Evolutionary conservation across 1,140 invertebrate species (phyloP).

Genomic region (Drosophila oshimai): DNA sequence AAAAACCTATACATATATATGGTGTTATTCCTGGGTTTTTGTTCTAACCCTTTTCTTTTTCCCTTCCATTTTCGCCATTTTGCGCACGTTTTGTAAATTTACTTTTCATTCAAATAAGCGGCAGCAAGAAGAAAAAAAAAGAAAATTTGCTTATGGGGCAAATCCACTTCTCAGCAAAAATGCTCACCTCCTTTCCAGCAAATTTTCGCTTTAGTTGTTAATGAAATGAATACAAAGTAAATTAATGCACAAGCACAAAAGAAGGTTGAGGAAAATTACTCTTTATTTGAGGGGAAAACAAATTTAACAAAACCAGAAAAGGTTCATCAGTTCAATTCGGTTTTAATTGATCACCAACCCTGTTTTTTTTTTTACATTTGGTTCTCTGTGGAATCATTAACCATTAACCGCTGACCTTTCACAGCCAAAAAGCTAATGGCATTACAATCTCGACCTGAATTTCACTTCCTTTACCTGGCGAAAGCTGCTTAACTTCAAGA

Average conservation of each 20-base stretch:
- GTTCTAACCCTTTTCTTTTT: conserved; percentile 39
- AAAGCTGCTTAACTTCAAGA: conserved; percentile 63
- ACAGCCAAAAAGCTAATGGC: conserved; percentile 30
- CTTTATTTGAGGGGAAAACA: background rate
- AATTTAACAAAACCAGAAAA: conserved; percentile 14
- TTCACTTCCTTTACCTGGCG: conserved; percentile 43
- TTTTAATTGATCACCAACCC: conserved; percentile 36
- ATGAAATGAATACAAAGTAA: conserved; percentile 67
- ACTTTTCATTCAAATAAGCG: conserved; percentile 62
- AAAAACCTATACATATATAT: conserved; percentile 16
- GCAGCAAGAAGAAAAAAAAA: background rate
- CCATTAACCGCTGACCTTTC: conserved; percentile 38
- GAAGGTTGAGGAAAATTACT: background rate
- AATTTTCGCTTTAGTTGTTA: conserved; percentile 61
- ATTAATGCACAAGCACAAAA: conserved; percentile 54
- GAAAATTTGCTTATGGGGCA: conserved; percentile 37
- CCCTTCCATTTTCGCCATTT: conserved; percentile 27
- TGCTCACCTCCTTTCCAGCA: background rate
- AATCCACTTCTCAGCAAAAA: conserved; percentile 18
- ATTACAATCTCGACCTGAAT: conserved; percentile 28
- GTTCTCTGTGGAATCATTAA: conserved; percentile 27
- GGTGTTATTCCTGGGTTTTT: conserved; percentile 17
- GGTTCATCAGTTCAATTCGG: conserved; percentile 16
- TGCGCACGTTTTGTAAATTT: conserved; percentile 68
- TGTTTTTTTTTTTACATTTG: conserved; percentile 7